These are phyloP conservation scores for Belonocnema kinseyi DNA, from an alignment of 1,140 invertebrate genomes.

Conservation along the genomic window DNA sequence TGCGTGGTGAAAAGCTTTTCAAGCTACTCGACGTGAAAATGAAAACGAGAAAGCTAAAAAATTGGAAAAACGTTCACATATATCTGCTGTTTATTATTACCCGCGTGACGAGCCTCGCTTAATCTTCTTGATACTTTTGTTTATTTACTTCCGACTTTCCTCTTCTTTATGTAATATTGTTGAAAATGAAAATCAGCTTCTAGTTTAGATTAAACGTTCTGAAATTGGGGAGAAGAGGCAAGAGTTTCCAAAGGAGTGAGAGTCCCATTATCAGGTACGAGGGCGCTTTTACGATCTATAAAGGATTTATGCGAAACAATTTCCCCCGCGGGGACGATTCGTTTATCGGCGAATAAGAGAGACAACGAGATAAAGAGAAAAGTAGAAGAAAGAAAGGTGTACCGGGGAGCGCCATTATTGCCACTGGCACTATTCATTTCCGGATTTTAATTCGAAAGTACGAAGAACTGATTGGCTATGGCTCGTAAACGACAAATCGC, in stretches of 20 bases:
- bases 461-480: slow-evolving; percentile 28
- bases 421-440: slow-evolving; percentile 29
- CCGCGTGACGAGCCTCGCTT: not conserved
- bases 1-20: slow-evolving; percentile 18
- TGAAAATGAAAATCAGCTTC: not conserved
- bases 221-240: slow-evolving; percentile 7
- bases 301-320: slow-evolving; percentile 69
- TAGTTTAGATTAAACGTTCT: slow-evolving; percentile 11
- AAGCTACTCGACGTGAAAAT: slow-evolving; percentile 32
- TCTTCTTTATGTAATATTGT: slow-evolving; percentile 14
- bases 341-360: slow-evolving; percentile 40
- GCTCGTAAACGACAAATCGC: slow-evolving; percentile 19
- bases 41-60: slow-evolving; percentile 39
- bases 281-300: slow-evolving; percentile 64
- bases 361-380: slow-evolving; percentile 32
- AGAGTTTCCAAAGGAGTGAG: slow-evolving; percentile 8
- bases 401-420: slow-evolving; percentile 14
- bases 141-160: slow-evolving; percentile 21
- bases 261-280: slow-evolving; percentile 23
- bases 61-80: not conserved
- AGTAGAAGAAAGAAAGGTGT: slow-evolving; percentile 26
- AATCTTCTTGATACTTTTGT: not conserved
- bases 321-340: slow-evolving; percentile 53
- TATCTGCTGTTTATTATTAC: not conserved
- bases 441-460: slow-evolving; percentile 31